phyloP scores from a whole-genome alignment of 2,888 invertebrate species.

The Scelioninae gen. 2 region DNA sequence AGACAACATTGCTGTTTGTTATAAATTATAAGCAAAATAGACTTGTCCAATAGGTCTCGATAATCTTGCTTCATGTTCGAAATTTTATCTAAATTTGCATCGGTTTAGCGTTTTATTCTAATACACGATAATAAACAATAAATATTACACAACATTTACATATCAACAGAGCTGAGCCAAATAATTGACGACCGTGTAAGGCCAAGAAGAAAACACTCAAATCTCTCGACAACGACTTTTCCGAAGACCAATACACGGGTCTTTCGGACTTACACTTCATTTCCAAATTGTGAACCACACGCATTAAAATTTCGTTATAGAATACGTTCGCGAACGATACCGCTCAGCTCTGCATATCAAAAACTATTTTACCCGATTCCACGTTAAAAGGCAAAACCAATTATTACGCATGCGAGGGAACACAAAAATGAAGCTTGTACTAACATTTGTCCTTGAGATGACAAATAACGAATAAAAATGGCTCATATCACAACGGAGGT shows the following conservation, averaged over 20 bases:
- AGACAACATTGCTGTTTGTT: constrained; percentile 44
- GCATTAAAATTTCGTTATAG: neutral
- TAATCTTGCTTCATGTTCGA: constrained; percentile 37
- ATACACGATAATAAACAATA: constrained; percentile 38
- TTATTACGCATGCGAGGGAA: constrained; percentile 30
- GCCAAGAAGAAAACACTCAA: neutral
- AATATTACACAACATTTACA: constrained; percentile 51
- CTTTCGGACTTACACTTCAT: neutral
- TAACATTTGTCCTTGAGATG: constrained; percentile 9
- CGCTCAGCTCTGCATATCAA: constrained; percentile 53
- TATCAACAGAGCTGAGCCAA: constrained; percentile 58
- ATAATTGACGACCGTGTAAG: neutral
- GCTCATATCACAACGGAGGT: constrained; percentile 42
- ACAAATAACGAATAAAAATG: constrained; percentile 29
- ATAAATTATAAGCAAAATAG: constrained; percentile 32
- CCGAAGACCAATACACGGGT: constrained; percentile 6
- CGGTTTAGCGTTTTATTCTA: constrained; percentile 46
- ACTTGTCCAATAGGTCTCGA: constrained; percentile 34
- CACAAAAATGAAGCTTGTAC: constrained; percentile 53
- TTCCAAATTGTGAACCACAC: neutral
- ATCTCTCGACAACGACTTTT: constrained; percentile 37
- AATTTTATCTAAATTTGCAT: constrained; percentile 45
- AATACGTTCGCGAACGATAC: neutral
- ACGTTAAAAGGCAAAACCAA: constrained; percentile 18
- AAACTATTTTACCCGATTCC: constrained; percentile 39